Percentiles rank a stretch among this genome's conserved stretches.
These are phyloP conservation scores for Clarias gariepinus DNA, from an alignment of 2,113 vertebrate species.

Conservation along the genomic window DNA sequence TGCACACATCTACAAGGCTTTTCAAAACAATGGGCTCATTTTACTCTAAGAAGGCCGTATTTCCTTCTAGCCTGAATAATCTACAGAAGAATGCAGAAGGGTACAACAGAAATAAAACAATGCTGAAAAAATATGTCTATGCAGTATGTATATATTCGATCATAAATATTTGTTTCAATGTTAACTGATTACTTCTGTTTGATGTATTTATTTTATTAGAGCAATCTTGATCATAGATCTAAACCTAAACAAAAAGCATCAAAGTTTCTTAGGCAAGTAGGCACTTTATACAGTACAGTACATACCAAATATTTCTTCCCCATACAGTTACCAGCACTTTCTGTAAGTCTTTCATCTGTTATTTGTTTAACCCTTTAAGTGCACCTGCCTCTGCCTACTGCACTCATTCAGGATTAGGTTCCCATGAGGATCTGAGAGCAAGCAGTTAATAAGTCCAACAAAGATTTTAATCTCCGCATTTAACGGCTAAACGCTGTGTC, in stretches of 20 bases:
- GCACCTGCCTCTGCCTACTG: neutral
- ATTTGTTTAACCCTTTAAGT: neutral
- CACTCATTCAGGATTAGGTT: neutral
- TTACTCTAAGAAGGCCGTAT: conserved; percentile 29
- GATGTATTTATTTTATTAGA: neutral
- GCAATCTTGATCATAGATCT: neutral
- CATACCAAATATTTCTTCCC: neutral
- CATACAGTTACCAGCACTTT: neutral
- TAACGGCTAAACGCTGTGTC: neutral
- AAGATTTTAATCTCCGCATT: neutral
- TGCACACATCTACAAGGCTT: neutral
- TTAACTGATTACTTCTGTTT: neutral
- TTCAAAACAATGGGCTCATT: conserved; percentile 12
- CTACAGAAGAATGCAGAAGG: neutral
- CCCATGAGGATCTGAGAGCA: neutral
- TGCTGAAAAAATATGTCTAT: neutral
- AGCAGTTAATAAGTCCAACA: neutral
- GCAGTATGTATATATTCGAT: neutral
- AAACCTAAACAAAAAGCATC: neutral
- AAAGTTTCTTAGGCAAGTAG: neutral
- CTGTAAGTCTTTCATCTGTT: neutral
- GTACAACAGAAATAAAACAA: too few relatives aligned
- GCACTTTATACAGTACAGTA: neutral
- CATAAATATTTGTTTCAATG: neutral
- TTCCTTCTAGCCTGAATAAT: neutral